These are phyloP conservation scores for Hermodice carunculata DNA, from an alignment of 2,888 invertebrate genomes.

Conservation along the genomic window DNA sequence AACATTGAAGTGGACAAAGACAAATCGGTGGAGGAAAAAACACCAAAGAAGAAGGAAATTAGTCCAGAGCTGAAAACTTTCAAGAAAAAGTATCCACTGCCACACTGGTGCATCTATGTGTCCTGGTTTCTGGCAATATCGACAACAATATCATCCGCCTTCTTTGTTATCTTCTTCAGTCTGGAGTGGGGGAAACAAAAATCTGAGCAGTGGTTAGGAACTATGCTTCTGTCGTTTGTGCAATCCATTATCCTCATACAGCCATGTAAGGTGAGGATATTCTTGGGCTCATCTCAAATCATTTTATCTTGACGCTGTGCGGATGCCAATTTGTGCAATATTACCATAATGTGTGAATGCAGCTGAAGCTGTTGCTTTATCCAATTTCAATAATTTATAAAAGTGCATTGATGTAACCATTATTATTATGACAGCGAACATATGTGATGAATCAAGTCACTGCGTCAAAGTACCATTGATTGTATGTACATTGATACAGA, in stretches of 20 bases:
- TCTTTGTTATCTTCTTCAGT: constrained; percentile 70
- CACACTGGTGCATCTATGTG: constrained; percentile 27
- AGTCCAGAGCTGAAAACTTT: not conserved
- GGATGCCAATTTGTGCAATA: too few relatives aligned
- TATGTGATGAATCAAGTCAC: too few relatives aligned
- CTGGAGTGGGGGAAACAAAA: constrained; percentile 70
- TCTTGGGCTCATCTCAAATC: not conserved
- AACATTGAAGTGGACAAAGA: not conserved
- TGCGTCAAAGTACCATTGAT: too few relatives aligned
- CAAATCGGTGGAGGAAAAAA: not conserved
- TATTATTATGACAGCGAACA: too few relatives aligned
- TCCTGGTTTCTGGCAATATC: constrained; percentile 31
- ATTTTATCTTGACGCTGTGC: not conserved
- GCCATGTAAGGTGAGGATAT: constrained; percentile 53
- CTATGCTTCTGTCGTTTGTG: constrained; percentile 51
- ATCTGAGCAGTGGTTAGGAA: constrained; percentile 69
- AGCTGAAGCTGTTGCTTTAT: too few relatives aligned
- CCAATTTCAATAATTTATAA: too few relatives aligned
- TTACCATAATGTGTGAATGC: too few relatives aligned
- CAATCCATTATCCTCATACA: constrained; percentile 57
- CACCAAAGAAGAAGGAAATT: constrained; percentile 2
- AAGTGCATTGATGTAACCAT: too few relatives aligned
- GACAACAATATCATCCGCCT: constrained; percentile 57
- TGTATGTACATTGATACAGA: too few relatives aligned
- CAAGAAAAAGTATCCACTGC: constrained; percentile 20